Conservation (phyloP, 2,113 vertebrate genomes). For the Paralichthys olivaceus region DNA sequence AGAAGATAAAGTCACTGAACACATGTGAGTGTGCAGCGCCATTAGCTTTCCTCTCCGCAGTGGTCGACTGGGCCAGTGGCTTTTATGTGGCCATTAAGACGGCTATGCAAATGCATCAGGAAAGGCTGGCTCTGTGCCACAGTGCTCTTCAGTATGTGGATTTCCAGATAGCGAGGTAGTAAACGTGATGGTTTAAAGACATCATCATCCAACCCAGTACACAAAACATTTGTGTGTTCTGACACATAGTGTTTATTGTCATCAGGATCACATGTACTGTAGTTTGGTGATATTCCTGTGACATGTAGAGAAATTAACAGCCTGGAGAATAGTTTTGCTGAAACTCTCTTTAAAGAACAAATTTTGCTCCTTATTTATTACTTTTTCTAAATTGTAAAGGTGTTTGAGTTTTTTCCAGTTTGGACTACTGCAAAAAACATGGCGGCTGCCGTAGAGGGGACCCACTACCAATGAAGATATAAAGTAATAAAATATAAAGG, state of each 20-base stretch:
- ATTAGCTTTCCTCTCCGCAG: background rate
- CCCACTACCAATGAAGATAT: too few species aligned
- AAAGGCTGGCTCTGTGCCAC: background rate
- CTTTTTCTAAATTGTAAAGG: too few species aligned
- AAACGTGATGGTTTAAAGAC: background rate
- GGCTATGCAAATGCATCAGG: background rate
- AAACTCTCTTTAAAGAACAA: too few species aligned
- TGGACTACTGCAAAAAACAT: too few species aligned
- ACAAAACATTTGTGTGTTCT: background rate
- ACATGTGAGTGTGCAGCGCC: background rate
- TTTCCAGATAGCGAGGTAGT: background rate
- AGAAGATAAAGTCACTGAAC: background rate
- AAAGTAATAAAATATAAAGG: too few species aligned
- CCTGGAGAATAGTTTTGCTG: too few species aligned
- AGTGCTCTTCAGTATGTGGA: background rate
- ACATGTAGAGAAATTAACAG: background rate
- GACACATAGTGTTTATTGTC: background rate
- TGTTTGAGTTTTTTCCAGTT: too few species aligned
- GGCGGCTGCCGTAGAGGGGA: too few species aligned
- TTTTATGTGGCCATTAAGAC: background rate
- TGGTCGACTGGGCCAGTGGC: background rate
- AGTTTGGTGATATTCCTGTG: background rate
- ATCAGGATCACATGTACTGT: background rate
- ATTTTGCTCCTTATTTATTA: too few species aligned
- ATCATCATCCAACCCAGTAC: background rate